Percentiles rank a stretch among this genome's conserved stretches.
phyloP scores from a whole-genome alignment of 2,888 invertebrate genomes.

The Cordilura impudica region DNA sequence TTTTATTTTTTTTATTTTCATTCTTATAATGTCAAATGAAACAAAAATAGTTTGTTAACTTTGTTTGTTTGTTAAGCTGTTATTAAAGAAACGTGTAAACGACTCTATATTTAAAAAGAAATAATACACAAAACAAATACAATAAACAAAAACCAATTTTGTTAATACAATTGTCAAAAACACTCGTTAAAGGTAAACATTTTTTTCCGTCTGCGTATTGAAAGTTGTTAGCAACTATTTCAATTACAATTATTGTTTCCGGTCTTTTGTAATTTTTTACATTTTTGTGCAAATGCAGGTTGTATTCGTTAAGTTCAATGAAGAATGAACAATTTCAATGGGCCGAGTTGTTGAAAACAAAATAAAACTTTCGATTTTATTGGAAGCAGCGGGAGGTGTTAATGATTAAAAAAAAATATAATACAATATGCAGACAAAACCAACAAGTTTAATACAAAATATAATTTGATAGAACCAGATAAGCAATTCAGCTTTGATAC shows the following conservation, averaged over 20 bases:
- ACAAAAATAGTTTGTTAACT: neutral
- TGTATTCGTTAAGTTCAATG: slow-evolving; percentile 28
- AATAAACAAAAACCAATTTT: slow-evolving; percentile 38
- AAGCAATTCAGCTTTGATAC: too few relatives aligned
- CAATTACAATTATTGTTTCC: neutral
- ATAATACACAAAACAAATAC: neutral
- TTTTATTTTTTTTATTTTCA: too few relatives aligned
- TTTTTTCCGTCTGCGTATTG: neutral
- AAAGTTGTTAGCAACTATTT: neutral
- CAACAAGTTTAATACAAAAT: too few relatives aligned
- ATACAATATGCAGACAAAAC: too few relatives aligned
- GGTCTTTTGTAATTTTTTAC: neutral
- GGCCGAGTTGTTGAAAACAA: neutral
- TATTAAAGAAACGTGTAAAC: slow-evolving; percentile 51
- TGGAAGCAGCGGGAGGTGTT: neutral
- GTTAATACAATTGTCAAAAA: slow-evolving; percentile 55
- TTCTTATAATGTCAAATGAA: neutral
- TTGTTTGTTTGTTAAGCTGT: neutral
- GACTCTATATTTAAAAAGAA: slow-evolving; percentile 22
- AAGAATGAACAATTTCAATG: neutral
- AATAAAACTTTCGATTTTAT: neutral
- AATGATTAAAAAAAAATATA: too few relatives aligned
- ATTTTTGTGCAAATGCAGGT: neutral
- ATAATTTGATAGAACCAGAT: too few relatives aligned
- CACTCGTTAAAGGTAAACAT: slow-evolving; percentile 27